These are phyloP conservation scores for Nesogale talazaci DNA, from an alignment of 2,113 vertebrate genomes.

Conservation along the genomic window DNA sequence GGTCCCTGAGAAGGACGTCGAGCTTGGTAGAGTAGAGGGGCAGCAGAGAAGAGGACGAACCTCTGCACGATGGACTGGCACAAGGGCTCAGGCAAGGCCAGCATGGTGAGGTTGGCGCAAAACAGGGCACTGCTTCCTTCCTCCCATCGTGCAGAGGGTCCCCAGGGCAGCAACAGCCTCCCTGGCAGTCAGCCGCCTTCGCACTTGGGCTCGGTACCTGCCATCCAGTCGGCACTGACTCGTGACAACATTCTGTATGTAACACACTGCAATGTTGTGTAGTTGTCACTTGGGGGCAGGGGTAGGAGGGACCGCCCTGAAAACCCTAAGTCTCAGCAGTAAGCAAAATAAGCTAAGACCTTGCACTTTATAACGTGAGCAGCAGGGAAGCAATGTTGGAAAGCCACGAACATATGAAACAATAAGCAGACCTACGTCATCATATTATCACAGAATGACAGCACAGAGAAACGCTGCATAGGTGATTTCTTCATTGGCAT, in stretches of 20 bases:
- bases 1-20: too few relatives aligned
- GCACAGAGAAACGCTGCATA: neutral
- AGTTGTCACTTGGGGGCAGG: neutral
- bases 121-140: too few relatives aligned
- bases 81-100: too few relatives aligned
- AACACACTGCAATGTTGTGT: neutral
- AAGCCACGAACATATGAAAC: neutral
- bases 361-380: neutral
- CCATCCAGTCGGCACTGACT: neutral
- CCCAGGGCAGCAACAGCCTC: too few relatives aligned
- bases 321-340: neutral
- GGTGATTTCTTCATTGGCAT: neutral
- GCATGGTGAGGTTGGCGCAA: too few relatives aligned
- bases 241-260: neutral
- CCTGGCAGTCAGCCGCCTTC: too few relatives aligned
- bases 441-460: too few relatives aligned
- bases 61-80: too few relatives aligned
- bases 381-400: neutral
- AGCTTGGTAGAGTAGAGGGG: too few relatives aligned
- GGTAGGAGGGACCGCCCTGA: neutral
- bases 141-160: too few relatives aligned
- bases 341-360: neutral
- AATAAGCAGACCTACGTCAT: neutral
- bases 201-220: neutral
- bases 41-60: too few relatives aligned